Evolutionary conservation across 2,888 invertebrate genomes (phyloP).

Genomic region (Eustalomyia histrio): DNA sequence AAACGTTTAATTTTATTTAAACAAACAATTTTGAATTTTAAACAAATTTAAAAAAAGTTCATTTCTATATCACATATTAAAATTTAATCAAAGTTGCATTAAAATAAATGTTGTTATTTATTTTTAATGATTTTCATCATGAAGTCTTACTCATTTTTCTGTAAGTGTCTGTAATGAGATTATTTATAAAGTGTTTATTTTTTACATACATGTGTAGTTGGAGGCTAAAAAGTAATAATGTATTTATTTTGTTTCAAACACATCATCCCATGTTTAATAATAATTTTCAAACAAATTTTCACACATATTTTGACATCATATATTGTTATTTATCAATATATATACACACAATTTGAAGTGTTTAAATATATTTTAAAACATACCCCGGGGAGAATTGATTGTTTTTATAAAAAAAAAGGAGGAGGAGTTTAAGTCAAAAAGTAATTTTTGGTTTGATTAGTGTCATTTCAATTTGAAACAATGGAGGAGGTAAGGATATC

Average conservation of each 20-base stretch:
- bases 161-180: background rate
- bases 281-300: background rate
- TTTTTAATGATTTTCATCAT: too few relatives aligned
- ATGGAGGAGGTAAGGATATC: too few relatives aligned
- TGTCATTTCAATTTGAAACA: background rate
- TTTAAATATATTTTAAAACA: slow-evolving; percentile 5
- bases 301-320: background rate
- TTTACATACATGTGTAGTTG: background rate
- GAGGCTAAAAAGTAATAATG: background rate
- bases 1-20: too few relatives aligned
- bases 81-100: too few relatives aligned
- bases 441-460: slow-evolving; percentile 2
- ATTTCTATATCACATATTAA: too few relatives aligned
- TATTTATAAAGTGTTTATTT: background rate
- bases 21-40: too few relatives aligned
- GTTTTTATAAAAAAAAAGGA: background rate
- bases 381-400: background rate
- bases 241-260: slow-evolving; percentile 21
- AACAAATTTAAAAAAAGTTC: too few relatives aligned
- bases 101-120: too few relatives aligned
- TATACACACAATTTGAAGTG: background rate
- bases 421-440: background rate
- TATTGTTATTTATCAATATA: slow-evolving; percentile 1
- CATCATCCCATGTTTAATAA: background rate
- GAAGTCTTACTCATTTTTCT: background rate